These are phyloP conservation scores for Caenorhabditis inopinata DNA, from an alignment of 1,140 invertebrate genomes.

Conservation along the genomic window DNA sequence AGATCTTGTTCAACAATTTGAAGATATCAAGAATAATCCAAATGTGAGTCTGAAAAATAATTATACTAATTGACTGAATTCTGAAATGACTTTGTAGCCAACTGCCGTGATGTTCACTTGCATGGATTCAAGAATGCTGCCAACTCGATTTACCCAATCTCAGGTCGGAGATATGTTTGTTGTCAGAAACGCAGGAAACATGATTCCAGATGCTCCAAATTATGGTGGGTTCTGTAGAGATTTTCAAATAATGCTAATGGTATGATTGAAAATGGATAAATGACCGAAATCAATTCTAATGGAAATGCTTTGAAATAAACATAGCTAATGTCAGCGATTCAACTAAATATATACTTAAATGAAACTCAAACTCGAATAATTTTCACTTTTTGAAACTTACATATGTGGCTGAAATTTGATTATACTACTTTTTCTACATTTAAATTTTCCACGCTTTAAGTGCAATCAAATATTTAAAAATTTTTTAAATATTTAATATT, in stretches of 20 bases:
- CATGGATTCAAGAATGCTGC: constrained; percentile 93
- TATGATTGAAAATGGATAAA: no score
- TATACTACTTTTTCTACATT: no score
- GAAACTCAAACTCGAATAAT: no score
- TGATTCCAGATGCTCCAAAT: constrained; percentile 82
- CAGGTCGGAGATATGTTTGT: constrained; percentile 93
- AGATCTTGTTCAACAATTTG: constrained; percentile 85
- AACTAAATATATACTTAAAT: no score
- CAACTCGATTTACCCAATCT: constrained; percentile 86
- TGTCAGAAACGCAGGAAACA: constrained; percentile 89
- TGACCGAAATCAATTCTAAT: no score
- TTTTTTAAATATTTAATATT: no score
- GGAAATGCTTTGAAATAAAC: no score
- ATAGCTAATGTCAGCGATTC: no score
- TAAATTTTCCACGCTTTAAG: no score
- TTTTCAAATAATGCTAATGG: not conserved
- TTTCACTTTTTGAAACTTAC: no score
- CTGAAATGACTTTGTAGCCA: constrained; percentile 73
- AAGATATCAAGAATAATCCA: constrained; percentile 81
- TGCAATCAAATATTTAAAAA: no score
- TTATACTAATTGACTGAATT: not conserved
- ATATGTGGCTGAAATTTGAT: no score
- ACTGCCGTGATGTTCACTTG: constrained; percentile 92
- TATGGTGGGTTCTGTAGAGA: constrained; percentile 69
- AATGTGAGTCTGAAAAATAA: constrained; percentile 72